Evolutionary conservation across 2,113 vertebrate genomes (phyloP), one percentile per base, ranked within the genome.

Genomic region (Hassar affinis): DNA sequence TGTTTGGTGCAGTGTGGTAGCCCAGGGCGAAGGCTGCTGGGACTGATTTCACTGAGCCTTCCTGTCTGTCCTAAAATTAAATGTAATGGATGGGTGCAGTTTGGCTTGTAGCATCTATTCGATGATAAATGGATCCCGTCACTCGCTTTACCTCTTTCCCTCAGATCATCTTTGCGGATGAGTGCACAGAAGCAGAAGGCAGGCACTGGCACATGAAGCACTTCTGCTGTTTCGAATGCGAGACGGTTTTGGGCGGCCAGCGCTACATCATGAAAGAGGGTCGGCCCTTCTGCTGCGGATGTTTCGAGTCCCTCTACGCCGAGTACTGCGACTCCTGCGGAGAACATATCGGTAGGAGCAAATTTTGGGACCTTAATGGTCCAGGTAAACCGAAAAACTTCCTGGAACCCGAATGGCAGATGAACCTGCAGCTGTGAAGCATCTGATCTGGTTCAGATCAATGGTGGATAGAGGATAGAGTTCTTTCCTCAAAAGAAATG

Each of bases 201-300:
- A 93, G 98, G 3, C 98, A 99, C 92, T 99, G 98, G 98, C 98
- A 99, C 93, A 99, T 98, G 98, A 97, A 98, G 91, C 98, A 99
- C 89, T 99, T 99, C 88, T 99, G 98, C 93, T 99, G 98, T 91
- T 99, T 97, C 0, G 98, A 99, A 91, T 99, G 98, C 0, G 97
- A 99, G 93, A 96, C 96, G 0, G 96, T 96, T 77, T 93, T 99
- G 85, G 98, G 98, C 0, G 98, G 98, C 17, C 98, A 99, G 93
- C 95, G 98, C 75, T 99, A 99, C 93, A 99, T 99, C 93, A 99
- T 99, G 98, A 99, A 99, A 93, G 98, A 99, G 1, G 97, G 98
- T 11, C 91, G 97, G 12, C 98, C 98, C 18, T 99, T 99, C 93
- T 99, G 98, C 90, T 99, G 98, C 93, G 94, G 93, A 93, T 99